Evolutionary conservation across 2,113 vertebrate species (phyloP).

Genomic region (Sterna hirundo): DNA sequence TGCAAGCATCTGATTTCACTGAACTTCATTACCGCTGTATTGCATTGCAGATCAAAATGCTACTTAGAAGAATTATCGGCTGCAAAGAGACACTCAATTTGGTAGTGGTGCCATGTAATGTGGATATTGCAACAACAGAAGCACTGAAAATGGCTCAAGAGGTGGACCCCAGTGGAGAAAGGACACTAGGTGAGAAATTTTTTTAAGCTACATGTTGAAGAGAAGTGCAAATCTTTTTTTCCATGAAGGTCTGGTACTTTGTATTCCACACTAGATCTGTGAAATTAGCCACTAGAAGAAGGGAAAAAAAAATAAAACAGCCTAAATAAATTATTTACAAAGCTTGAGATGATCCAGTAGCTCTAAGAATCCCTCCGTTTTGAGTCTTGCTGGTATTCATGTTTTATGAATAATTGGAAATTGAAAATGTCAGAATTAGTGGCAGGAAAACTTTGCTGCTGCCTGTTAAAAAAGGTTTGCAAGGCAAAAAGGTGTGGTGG

Average conservation of each 20-base stretch:
- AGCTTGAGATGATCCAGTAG: background rate
- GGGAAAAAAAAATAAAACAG: background rate
- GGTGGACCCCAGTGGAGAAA: slow-evolving; percentile 85
- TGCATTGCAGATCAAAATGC: slow-evolving; percentile 79
- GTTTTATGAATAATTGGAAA: background rate
- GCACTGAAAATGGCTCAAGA: slow-evolving; percentile 89
- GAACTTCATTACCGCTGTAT: background rate
- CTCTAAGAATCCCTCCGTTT: background rate
- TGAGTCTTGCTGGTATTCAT: background rate
- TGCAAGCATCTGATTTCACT: background rate
- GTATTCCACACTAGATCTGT: background rate
- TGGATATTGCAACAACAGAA: slow-evolving; percentile 93
- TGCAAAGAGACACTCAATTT: slow-evolving; percentile 87
- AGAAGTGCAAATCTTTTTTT: background rate
- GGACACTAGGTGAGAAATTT: slow-evolving; percentile 82
- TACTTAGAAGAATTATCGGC: slow-evolving; percentile 81
- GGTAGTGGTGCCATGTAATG: slow-evolving; percentile 87
- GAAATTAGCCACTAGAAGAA: background rate
- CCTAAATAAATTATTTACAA: background rate
- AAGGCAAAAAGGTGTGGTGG: background rate
- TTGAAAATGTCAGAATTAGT: background rate
- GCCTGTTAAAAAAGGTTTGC: background rate
- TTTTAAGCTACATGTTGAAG: background rate
- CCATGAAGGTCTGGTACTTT: background rate
- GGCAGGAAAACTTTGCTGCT: background rate